Evolutionary conservation across 1,140 invertebrate genomes (phyloP), one percentile per base, ranked within the genome.

Genomic region (Apis laboriosa): DNA sequence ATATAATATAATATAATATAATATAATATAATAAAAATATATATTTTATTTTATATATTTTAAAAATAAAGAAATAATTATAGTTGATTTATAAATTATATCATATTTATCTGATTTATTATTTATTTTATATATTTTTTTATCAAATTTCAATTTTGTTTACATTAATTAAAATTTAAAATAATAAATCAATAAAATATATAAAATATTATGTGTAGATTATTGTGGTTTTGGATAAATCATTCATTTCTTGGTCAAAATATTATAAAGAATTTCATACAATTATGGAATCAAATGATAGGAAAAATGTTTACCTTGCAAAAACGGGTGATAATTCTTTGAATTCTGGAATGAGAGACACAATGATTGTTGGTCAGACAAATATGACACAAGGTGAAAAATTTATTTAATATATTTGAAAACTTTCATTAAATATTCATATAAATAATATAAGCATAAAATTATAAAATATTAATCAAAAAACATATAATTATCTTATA

Each of bases 221-320:
- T 60, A 60, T 3, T 68, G 34, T 34, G 56, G 55, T 60, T 82
- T 67, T 53, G 64, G 21, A 53, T 60, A 68, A 24, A 55, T 77
- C 28, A 60, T 68, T 24, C 9, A 34, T 67, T 19, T 67, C 17
- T 58, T 74, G 61, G 12, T 34, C 12, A 51, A 17, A 58, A 9
- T 9, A 24, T 60, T 60, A 1, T 75, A 60, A 49, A 63, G 17
- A 49, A 49, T 15, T 24, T 71, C 49, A 55, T 24, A 55, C n/a
- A 68, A 63, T 53, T 56, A 89, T 89, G 88, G 88, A 89, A 53
- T 88, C 87, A 11, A 75, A 85, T 28, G 88, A 89, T 17, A 89
- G 88, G 28, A 88, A 89, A 43, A 89, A 89, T 60, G 87, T 89
- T 17, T 89, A 89, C 43, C 82, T 89, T 51, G 76, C 88, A 21